phyloP scores from a whole-genome alignment of 2,113 vertebrate genomes.

The Trematocara stigmaticum region DNA sequence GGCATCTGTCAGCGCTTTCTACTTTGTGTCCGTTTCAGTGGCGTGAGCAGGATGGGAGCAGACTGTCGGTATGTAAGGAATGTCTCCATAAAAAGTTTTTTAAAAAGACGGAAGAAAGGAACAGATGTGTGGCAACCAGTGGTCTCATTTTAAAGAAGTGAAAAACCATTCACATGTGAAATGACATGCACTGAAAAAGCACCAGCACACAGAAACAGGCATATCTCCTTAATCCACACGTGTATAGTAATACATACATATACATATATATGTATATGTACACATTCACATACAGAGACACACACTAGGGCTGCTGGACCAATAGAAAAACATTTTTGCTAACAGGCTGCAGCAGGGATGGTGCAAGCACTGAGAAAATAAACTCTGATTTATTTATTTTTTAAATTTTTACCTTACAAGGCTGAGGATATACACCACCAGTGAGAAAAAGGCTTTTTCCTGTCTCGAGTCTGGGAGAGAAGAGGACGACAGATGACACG shows the following conservation, averaged over 20 bases:
- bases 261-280: slow-evolving; percentile 1
- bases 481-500: background rate
- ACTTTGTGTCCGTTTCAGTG: background rate
- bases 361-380: slow-evolving; percentile 44
- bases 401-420: background rate
- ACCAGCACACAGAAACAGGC: slow-evolving; percentile 17
- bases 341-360: slow-evolving; percentile 11
- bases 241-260: slow-evolving; percentile 13
- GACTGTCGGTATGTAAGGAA: slow-evolving; percentile 6
- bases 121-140: background rate
- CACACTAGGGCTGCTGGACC: slow-evolving; percentile 21
- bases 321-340: slow-evolving; percentile 34
- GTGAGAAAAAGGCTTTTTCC: slow-evolving; percentile 17
- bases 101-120: background rate
- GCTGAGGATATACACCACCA: background rate
- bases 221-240: slow-evolving; percentile 28
- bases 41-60: background rate
- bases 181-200: slow-evolving; percentile 35
- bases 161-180: slow-evolving; percentile 5
- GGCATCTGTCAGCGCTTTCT: background rate
- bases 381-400: background rate
- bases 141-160: background rate
- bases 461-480: background rate
- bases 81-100: background rate
- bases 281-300: slow-evolving; percentile 34